Evolutionary conservation across 2,888 invertebrate genomes (phyloP), one percentile per base, ranked within the genome.

Genomic region (Euzophera pinguis): DNA sequence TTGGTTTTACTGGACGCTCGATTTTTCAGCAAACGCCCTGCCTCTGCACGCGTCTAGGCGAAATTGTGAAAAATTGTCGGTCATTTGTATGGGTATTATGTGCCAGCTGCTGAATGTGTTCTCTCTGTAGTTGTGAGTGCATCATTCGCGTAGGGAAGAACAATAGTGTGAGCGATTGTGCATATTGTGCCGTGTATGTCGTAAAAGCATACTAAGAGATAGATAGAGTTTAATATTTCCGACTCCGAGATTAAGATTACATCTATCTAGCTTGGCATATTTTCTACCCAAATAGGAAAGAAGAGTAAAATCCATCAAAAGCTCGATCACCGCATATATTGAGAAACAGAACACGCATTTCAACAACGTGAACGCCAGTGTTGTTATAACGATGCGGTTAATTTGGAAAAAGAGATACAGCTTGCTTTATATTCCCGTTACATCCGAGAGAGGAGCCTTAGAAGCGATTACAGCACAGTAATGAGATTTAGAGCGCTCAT

Each of bases 401-500:
- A 81, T 82, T 80, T 83, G 71, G 69, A 75, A 74, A 74, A 79
- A 82, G 84, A 83, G 83, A 84, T 84, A 81, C 80, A 74, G 67
- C 74, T 76, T 74, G 78, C 81, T 86, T 85, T 85, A 84, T 83
- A 87, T 85, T 88, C 83, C 77, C 80, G 80, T 81, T 84, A 83
- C 79, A 85, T 75, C 76, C 75, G 83, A 81, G 78, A 79, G 73
- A 67, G 76, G 80, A 78, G 81, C 78, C 83, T 81, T 80, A 77
- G 78, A 81, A 84, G 84, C 84, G 85, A 86, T 85, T 82, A 84
- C 78, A 80, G 79, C 75, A 78, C 78, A 76, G 76, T 84, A 85
- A 88, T 86, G 84, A 87, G 84, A 86, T 88, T 84, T 85, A 85
- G 81, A 86, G 80, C 81, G 81, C 76, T 86, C 82, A 87, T 86